Evolutionary conservation across 1,140 invertebrate species (phyloP), one percentile per base, ranked within the genome.

Genomic region (Papilio polyxenes): DNA sequence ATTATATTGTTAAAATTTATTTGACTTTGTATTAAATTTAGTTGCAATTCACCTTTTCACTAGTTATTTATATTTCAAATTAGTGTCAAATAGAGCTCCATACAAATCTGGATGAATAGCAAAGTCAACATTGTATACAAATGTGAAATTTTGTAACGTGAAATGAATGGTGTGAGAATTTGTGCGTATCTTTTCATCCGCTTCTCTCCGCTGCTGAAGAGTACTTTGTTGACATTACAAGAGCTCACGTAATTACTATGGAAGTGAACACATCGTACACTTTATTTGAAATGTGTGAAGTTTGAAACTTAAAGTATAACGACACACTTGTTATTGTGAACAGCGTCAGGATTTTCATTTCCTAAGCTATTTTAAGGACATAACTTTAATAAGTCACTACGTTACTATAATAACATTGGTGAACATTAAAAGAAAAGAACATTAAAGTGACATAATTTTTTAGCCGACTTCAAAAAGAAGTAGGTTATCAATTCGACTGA

Each of bases 161-260:
- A 44, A 44, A 44, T 69, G 65, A 69, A 37, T 15, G 4, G 65
- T 37, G 31, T 69, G 31, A 37, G 17, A 6, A 53, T 53, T 53
- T 53, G 15, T 17, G 20, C 23, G 20, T 23, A 11, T 72, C 65
- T 72, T 72, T 72, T 72, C 65, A 72, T 31, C 23, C 6, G 65
- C 11, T 9, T 72, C 65, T 40, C 65, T 56, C 53, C 2, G 17
- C 53, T 31, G 5, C 11, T 11, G 20, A 37, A 11, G 31, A 72
- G 31, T 72, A 11, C 31, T 72, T 15, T 72, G 65, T 72, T 72
- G 65, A 72, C 65, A 72, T 72, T 72, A 37, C 31, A 37, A 72
- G 65, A 72, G 65, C 31, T 40, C 65, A 72, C 10, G 65, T 72
- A 72, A 72, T 72, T 72, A 31, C 23, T 40, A 37, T 40, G 65